A percentile compares a stretch with the other conserved stretches of the same genome.
Evolutionary conservation across 2,888 invertebrate genomes (phyloP).

Genomic region (Mayetiola destructor): DNA sequence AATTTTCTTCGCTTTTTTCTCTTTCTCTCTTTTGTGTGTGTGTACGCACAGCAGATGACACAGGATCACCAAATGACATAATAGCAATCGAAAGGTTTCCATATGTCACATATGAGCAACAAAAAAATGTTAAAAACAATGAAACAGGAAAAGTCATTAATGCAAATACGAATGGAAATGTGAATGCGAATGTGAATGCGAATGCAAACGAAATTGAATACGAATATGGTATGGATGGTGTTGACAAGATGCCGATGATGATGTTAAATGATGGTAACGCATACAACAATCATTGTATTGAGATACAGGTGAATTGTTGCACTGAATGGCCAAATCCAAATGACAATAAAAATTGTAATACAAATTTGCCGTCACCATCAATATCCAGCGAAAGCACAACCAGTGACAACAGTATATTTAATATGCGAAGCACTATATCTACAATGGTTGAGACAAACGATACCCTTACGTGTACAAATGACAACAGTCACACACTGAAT

Average conservation of each 20-base stretch:
- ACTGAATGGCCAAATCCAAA: constrained; percentile 2
- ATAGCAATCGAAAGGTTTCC: background rate
- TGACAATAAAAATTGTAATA: too few relatives aligned
- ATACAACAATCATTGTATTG: constrained; percentile 8
- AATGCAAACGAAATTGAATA: too few relatives aligned
- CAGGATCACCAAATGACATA: constrained; percentile 1
- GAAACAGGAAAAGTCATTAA: background rate
- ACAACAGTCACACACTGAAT: constrained; percentile 12
- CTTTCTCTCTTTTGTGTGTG: background rate
- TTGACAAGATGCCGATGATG: too few relatives aligned
- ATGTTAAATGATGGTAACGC: too few relatives aligned
- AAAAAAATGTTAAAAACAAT: constrained; percentile 4
- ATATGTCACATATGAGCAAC: background rate
- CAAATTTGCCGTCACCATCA: constrained; percentile 3
- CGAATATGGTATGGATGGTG: too few relatives aligned
- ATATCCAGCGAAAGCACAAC: constrained; percentile 5
- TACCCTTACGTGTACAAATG: background rate
- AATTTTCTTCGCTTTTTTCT: background rate
- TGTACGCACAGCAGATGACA: background rate
- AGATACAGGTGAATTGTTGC: constrained; percentile 6
- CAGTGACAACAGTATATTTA: too few relatives aligned
- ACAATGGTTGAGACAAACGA: background rate
- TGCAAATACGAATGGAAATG: background rate
- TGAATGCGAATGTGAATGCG: background rate
- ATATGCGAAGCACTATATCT: too few relatives aligned